Conservation (phyloP, 1,140 invertebrate genomes). For the Gyrodactylus salaris region DNA sequence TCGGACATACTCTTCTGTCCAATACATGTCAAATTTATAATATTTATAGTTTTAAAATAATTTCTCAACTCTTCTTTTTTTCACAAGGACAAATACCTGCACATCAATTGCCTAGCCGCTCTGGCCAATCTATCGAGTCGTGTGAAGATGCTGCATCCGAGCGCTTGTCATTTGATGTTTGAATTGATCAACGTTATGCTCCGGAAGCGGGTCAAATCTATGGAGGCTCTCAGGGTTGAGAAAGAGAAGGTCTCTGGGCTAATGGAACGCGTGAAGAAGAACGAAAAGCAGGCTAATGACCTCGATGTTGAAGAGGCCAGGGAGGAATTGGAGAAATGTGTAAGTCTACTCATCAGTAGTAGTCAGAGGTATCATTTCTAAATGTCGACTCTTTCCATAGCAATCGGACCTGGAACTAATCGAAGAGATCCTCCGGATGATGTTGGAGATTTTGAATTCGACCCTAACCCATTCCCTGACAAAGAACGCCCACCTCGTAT, state of each 20-base stretch:
- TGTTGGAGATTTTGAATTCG: conserved; percentile 76
- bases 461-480: conserved; percentile 47
- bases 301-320: neutral
- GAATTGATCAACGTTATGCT: conserved; percentile 8
- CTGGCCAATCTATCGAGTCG: conserved; percentile 86
- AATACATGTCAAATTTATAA: too few relatives aligned
- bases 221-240: neutral
- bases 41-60: too few relatives aligned
- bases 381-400: conserved; percentile 14
- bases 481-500: conserved; percentile 69
- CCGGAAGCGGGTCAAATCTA: neutral
- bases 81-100: conserved; percentile 20
- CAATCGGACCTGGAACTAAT: conserved; percentile 61
- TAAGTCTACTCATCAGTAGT: too few relatives aligned
- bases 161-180: conserved; percentile 64
- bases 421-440: conserved; percentile 62
- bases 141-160: conserved; percentile 63
- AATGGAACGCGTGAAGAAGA: neutral
- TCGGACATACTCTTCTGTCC: too few relatives aligned
- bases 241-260: neutral
- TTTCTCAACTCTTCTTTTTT: too few relatives aligned
- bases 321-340: neutral
- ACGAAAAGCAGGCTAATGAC: neutral
- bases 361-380: too few relatives aligned
- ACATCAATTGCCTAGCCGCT: conserved; percentile 41